Percentiles rank a stretch among this genome's conserved stretches.
Conservation (phyloP, 2,888 invertebrate genomes). For the Zygaena filipendulae region DNA sequence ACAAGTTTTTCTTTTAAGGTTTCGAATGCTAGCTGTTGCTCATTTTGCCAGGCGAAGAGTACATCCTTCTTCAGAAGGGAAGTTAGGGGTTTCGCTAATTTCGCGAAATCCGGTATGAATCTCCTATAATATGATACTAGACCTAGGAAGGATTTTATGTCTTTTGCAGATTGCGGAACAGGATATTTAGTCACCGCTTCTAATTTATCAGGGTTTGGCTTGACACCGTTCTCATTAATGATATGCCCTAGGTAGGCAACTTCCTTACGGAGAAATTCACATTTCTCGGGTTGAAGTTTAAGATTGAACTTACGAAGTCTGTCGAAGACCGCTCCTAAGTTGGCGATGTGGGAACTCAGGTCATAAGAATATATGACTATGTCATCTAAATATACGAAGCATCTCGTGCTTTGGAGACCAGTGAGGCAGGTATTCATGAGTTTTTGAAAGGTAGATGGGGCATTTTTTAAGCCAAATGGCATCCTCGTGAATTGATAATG, state of each 20-base stretch:
- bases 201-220: slow-evolving; percentile 18
- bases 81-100: slow-evolving; percentile 20
- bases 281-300: slow-evolving; percentile 22
- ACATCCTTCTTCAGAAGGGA: slow-evolving; percentile 17
- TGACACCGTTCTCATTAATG: slow-evolving; percentile 20
- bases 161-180: slow-evolving; percentile 11
- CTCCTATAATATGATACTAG: slow-evolving; percentile 30
- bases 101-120: slow-evolving; percentile 28
- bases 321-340: slow-evolving; percentile 7
- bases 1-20: slow-evolving; percentile 14
- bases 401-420: slow-evolving; percentile 16
- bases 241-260: slow-evolving; percentile 19
- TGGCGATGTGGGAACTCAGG: slow-evolving; percentile 3
- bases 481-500: slow-evolving; percentile 13
- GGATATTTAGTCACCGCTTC: slow-evolving; percentile 13
- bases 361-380: slow-evolving; percentile 10
- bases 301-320: slow-evolving; percentile 10
- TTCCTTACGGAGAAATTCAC: slow-evolving; percentile 19
- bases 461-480: slow-evolving; percentile 14
- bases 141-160: slow-evolving; percentile 22
- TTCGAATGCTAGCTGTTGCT: slow-evolving; percentile 18
- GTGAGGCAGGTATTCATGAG: slow-evolving; percentile 16
- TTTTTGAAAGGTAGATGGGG: slow-evolving; percentile 15
- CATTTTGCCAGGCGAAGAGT: slow-evolving; percentile 16
- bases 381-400: slow-evolving; percentile 17